These are phyloP conservation scores for Aspidoscelis tigris DNA, from an alignment of 2,113 vertebrate species.

Conservation along the genomic window DNA sequence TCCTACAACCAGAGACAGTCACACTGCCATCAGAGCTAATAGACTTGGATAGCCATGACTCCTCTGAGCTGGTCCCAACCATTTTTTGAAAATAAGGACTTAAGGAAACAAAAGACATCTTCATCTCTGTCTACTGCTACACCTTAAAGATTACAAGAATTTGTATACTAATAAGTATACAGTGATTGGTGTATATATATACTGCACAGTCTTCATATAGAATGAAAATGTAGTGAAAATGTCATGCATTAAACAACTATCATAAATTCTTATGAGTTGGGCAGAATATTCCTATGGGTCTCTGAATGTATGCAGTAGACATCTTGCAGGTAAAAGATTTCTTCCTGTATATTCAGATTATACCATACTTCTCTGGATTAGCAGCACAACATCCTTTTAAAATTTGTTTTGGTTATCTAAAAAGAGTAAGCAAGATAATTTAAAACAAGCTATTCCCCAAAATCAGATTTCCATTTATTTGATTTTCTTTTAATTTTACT, in stretches of 20 bases:
- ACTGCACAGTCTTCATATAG: not conserved
- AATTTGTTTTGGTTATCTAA: constrained; percentile 10
- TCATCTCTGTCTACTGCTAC: not conserved
- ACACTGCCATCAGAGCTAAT: no score
- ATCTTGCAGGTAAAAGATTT: not conserved
- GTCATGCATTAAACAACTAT: not conserved
- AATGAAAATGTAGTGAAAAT: not conserved
- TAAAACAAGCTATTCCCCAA: constrained; percentile 39
- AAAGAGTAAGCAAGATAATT: constrained; percentile 38
- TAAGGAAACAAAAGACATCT: not conserved
- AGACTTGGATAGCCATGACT: no score
- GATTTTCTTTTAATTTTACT: constrained; percentile 11
- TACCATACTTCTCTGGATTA: not conserved
- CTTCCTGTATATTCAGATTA: not conserved
- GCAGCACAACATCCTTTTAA: constrained; percentile 30
- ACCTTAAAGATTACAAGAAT: not conserved
- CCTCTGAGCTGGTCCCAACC: no score
- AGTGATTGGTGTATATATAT: not conserved
- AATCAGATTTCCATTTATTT: constrained; percentile 34
- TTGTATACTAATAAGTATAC: not conserved
- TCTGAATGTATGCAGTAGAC: not conserved
- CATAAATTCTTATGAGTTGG: constrained; percentile 19
- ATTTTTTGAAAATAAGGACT: no score
- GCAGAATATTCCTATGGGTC: constrained; percentile 1
- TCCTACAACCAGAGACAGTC: no score